These are phyloP conservation scores for Danionella cerebrum DNA, from an alignment of 2,113 vertebrate genomes.

Conservation along the genomic window DNA sequence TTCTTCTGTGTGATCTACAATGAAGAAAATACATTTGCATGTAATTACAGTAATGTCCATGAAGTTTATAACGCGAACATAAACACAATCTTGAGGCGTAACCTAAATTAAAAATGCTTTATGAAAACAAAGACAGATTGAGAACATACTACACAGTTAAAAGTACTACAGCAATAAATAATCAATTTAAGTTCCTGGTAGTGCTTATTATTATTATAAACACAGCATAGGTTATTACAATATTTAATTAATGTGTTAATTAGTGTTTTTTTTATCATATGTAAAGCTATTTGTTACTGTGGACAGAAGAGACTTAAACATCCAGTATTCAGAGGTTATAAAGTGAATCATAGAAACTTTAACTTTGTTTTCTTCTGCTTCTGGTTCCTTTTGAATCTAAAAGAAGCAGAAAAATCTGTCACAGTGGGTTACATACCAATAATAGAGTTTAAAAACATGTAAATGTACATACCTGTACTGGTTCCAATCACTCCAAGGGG, in stretches of 20 bases:
- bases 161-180: neutral
- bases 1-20: constrained; percentile 16
- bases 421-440: neutral
- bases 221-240: neutral
- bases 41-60: neutral
- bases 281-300: neutral
- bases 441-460: neutral
- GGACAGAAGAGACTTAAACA: neutral
- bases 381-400: constrained; percentile 15
- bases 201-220: neutral
- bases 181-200: neutral
- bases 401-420: neutral
- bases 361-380: constrained; percentile 7
- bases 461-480: constrained; percentile 40
- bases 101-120: neutral
- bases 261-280: neutral
- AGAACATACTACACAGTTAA: neutral
- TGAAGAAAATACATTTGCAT: neutral
- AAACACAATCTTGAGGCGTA: too few relatives aligned
- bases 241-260: neutral
- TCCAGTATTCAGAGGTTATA: neutral
- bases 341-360: neutral
- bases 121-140: neutral
- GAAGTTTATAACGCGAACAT: neutral
- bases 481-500: constrained; percentile 62